Conservation (phyloP, 2,888 invertebrate species). For the Drosophila stalkeri region DNA sequence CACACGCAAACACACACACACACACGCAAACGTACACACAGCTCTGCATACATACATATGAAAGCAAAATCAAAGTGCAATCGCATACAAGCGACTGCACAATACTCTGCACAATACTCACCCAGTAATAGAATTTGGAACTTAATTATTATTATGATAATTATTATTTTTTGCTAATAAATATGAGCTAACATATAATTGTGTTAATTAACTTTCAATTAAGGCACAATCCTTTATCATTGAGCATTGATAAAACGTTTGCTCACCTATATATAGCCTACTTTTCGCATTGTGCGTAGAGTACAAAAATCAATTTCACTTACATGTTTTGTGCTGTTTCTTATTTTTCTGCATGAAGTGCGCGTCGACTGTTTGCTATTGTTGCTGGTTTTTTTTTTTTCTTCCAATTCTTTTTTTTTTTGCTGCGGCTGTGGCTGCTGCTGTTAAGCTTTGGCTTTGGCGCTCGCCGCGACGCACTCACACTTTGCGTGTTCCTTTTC, state of each 20-base stretch:
- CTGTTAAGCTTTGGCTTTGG: slow-evolving; percentile 42
- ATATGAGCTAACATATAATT: not conserved
- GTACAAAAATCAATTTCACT: slow-evolving; percentile 74
- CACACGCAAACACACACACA: slow-evolving; percentile 1
- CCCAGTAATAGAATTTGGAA: not conserved
- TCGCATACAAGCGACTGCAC: not conserved
- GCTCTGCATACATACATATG: slow-evolving; percentile 5
- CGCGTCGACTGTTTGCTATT: slow-evolving; percentile 45
- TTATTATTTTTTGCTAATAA: not conserved
- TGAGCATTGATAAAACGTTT: not conserved
- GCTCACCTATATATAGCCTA: not conserved
- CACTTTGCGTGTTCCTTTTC: slow-evolving; percentile 5
- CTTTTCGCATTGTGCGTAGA: not conserved
- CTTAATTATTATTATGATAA: not conserved
- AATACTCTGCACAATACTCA: slow-evolving; percentile 1
- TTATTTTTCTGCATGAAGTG: slow-evolving; percentile 70
- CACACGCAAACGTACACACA: slow-evolving; percentile 1
- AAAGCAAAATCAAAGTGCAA: not conserved
- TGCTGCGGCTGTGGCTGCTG: slow-evolving; percentile 5
- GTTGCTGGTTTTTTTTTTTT: slow-evolving; percentile 21
- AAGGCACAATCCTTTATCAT: not conserved
- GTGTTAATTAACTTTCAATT: not conserved
- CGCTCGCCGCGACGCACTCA: slow-evolving; percentile 18
- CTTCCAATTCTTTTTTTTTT: slow-evolving; percentile 3
- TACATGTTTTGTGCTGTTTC: slow-evolving; percentile 73